Evolutionary conservation across 2,888 invertebrate genomes (phyloP).

Genomic region (Parasteatoda lunata): DNA sequence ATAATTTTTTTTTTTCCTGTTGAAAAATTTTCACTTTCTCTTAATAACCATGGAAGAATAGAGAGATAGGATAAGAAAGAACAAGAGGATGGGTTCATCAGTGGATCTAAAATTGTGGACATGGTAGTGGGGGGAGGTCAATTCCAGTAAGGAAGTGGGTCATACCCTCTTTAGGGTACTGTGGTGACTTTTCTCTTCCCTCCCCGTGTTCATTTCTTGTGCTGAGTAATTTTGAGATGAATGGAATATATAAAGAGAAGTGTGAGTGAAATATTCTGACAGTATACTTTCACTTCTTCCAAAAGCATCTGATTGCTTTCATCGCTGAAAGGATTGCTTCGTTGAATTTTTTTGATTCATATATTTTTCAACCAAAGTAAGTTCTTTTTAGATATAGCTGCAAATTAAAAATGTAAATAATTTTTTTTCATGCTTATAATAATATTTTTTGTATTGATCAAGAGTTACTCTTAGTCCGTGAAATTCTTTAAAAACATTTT

Average conservation of each 20-base stretch:
- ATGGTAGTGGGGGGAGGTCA: constrained; percentile 42
- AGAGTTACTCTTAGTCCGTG: no score
- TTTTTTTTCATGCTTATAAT: background rate
- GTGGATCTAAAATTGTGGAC: background rate
- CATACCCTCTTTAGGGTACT: constrained; percentile 50
- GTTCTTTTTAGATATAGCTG: no score
- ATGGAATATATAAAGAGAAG: constrained; percentile 44
- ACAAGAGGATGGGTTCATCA: background rate
- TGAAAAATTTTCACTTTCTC: constrained; percentile 19
- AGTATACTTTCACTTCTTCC: constrained; percentile 52
- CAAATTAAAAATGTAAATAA: background rate
- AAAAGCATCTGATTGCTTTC: background rate
- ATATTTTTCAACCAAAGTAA: no score
- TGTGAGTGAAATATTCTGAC: constrained; percentile 28
- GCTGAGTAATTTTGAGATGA: background rate
- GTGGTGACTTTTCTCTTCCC: constrained; percentile 8
- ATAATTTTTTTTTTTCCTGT: background rate
- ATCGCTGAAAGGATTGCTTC: background rate
- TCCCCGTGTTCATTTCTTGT: constrained; percentile 6
- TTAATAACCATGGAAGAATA: constrained; percentile 18
- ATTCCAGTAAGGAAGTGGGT: constrained; percentile 45
- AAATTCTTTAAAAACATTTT: no score
- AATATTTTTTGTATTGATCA: background rate
- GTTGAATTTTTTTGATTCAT: background rate
- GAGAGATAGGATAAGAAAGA: background rate